Conservation (phyloP, 2,797 vertebrate species). For the Coilia nasus region DNA sequence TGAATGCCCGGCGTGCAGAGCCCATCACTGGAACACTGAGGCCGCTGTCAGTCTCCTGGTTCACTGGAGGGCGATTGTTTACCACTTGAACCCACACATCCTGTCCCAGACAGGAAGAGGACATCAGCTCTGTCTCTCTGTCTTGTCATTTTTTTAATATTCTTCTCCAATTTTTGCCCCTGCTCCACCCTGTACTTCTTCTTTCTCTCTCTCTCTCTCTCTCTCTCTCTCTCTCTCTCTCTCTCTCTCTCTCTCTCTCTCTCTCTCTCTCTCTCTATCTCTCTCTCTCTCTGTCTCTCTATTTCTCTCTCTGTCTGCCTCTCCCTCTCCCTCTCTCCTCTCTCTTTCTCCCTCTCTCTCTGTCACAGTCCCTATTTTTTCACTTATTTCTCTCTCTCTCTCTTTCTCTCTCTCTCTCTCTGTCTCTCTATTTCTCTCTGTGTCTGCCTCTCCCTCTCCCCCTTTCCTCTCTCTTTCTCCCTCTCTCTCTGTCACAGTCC, state of each 20-base stretch:
- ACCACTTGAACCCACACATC: slow-evolving; percentile 17
- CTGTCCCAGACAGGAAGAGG: not conserved
- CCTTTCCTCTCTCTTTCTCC: not conserved
- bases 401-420: slow-evolving; percentile 35
- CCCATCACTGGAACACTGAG: not conserved
- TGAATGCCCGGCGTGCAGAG: not conserved
- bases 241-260: not conserved
- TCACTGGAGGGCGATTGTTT: slow-evolving; percentile 5
- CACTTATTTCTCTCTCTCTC: slow-evolving; percentile 42
- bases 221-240: slow-evolving; percentile 1
- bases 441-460: not conserved
- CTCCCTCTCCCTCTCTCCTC: slow-evolving; percentile 43
- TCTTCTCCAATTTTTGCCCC: no score
- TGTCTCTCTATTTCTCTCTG: no score
- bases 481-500: no score
- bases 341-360: slow-evolving; percentile 40
- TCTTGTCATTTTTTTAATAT: not conserved
- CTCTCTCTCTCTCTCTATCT: not conserved
- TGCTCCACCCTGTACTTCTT: slow-evolving; percentile 40
- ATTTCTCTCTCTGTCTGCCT: slow-evolving; percentile 13
- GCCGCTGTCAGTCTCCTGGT: not conserved
- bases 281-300: not conserved
- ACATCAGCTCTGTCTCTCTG: not conserved
- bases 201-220: slow-evolving; percentile 33
- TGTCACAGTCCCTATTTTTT: no score